Evolutionary conservation across 2,113 vertebrate species (phyloP).

Genomic region (Etheostoma spectabile): DNA sequence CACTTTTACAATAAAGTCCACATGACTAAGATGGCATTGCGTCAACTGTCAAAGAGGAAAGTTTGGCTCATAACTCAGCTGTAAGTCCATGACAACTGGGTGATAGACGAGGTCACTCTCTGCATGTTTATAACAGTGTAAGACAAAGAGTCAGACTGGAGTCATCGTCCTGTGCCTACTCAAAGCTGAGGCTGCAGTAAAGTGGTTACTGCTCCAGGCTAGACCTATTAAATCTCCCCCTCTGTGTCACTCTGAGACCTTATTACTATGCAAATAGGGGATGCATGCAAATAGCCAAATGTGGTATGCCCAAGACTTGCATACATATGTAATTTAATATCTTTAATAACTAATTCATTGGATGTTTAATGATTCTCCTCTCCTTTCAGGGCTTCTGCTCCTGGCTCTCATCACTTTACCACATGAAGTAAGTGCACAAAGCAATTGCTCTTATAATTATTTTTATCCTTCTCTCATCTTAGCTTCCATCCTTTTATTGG

Average conservation of each 20-base stretch:
- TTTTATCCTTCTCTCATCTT: conserved; percentile 35
- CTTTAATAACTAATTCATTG: conserved; percentile 52
- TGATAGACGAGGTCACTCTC: conserved; percentile 63
- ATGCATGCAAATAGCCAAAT: conserved; percentile 63
- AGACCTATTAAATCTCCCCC: conserved; percentile 77
- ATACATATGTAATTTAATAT: conserved; percentile 55
- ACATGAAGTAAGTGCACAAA: conserved; percentile 94
- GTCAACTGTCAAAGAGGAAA: conserved; percentile 45
- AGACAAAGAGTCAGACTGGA: conserved; percentile 69
- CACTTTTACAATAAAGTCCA: conserved; percentile 17
- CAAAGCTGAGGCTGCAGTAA: conserved; percentile 69
- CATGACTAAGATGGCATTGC: conserved; percentile 17
- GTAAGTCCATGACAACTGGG: conserved; percentile 67
- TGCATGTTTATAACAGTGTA: conserved; percentile 55
- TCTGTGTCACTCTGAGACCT: conserved; percentile 49
- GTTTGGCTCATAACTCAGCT: conserved; percentile 63
- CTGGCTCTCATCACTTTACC: conserved; percentile 93
- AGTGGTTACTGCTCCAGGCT: conserved; percentile 70
- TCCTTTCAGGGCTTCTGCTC: conserved; percentile 93
- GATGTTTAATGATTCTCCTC: conserved; percentile 61
- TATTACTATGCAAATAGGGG: conserved; percentile 63
- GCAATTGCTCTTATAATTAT: conserved; percentile 52
- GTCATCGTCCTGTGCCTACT: conserved; percentile 63
- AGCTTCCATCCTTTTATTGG: conserved; percentile 45
- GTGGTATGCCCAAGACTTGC: conserved; percentile 42